These are phyloP conservation scores for Troides oblongomaculatus DNA, from an alignment of 2,888 invertebrate genomes.

Conservation along the genomic window DNA sequence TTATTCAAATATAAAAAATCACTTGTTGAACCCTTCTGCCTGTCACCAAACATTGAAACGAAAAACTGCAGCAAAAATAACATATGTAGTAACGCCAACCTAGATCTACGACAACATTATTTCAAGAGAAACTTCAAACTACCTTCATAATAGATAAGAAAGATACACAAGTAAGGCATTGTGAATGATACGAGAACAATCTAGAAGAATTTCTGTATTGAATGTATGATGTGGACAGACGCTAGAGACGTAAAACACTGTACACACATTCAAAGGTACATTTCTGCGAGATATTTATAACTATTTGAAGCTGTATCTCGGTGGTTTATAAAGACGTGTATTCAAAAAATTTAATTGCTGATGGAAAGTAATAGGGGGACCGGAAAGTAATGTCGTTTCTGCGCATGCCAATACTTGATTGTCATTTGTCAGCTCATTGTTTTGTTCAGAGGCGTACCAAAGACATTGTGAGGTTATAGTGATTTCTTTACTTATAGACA, in stretches of 20 bases:
- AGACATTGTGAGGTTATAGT: too few relatives aligned
- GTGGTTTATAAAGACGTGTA: not conserved
- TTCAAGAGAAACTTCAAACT: conserved; percentile 66
- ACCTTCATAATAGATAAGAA: conserved; percentile 69
- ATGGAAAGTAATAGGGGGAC: too few relatives aligned
- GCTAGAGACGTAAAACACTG: conserved; percentile 1
- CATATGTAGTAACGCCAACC: conserved; percentile 40
- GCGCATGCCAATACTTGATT: too few relatives aligned
- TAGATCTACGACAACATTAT: conserved; percentile 64
- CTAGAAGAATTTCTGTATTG: conserved; percentile 53
- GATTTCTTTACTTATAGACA: too few relatives aligned
- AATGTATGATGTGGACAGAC: conserved; percentile 35
- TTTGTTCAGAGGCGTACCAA: too few relatives aligned
- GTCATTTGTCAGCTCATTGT: too few relatives aligned
- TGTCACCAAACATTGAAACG: conserved; percentile 32
- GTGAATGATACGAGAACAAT: conserved; percentile 69
- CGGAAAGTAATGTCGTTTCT: too few relatives aligned
- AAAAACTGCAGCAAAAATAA: conserved; percentile 42
- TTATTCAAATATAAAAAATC: conserved; percentile 1
- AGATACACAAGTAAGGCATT: conserved; percentile 79
- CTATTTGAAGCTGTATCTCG: not conserved
- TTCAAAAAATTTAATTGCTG: not conserved
- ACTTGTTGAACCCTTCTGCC: conserved; percentile 23
- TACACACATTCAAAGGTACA: conserved; percentile 4
- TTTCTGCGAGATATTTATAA: not conserved